Base-by-base conservation (phyloP, 1,140 invertebrate genomes). In the Drosophila watanabei region DNA sequence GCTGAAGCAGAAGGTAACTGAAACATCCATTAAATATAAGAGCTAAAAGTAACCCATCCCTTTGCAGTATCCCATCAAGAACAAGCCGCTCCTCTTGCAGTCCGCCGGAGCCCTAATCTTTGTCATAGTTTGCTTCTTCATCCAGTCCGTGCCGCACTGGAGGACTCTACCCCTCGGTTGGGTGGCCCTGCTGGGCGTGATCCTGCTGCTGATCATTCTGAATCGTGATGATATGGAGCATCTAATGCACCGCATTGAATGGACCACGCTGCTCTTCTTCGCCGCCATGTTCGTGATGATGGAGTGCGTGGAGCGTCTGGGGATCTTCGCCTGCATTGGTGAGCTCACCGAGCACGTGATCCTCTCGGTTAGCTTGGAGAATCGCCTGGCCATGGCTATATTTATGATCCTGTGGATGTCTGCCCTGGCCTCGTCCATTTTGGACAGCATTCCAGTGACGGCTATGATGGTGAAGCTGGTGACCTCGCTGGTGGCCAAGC, bases 361-460 rank as follows among this genome's bases (percentile, higher is more conserved):
- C 41, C 91, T 95, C 43, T 94, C 94, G 0, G 95, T 97, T 0
- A 94, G 94, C 10, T 94, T 95, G 39, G 94, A 94, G 5, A 94
- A 95, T n/a, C 93, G 96, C 68, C 91, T 97, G 10, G 94, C 95
- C 0, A 95, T 96, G 2, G 96, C 96, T 2, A 96, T 97, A 57
- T 66, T 96, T 8, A 80, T 97, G 20, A 94, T 97, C 61, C 86
- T 97, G 0, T 97, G 97, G 96, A 91, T 97, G 4, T 97, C 97
- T 0, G 96, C 96, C 0, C 41, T 97, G n/a, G 96, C 96, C 0
- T 97, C 96, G 2, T 95, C 96, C 8, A 95, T 97, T 68, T 95
- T 97, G n/a, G 97, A 97, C 80, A 97, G 97, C 85, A 96, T 97
- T 61, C 97, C 97, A 0, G 95, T 97, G 28, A 96, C 96, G 0